Conservation (phyloP, 2,797 vertebrate genomes). For the Picus viridis region DNA sequence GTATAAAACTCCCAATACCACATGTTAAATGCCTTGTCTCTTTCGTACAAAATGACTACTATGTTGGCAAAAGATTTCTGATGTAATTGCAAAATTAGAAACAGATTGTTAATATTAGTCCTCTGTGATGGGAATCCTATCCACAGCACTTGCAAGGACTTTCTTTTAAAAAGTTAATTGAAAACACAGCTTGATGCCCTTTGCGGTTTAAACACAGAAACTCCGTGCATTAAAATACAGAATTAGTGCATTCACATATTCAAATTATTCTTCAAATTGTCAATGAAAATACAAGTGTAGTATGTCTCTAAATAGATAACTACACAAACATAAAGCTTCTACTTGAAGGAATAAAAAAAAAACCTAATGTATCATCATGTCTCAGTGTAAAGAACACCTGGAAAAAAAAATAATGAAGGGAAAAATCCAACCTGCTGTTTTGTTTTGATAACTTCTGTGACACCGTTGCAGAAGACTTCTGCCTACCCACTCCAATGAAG, state of each 20-base stretch:
- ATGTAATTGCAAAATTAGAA: conserved; percentile 13
- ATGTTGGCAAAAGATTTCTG: not conserved
- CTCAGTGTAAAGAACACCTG: not conserved
- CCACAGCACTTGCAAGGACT: conserved; percentile 28
- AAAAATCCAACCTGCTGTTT: not conserved
- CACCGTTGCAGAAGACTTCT: not conserved
- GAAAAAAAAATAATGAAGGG: not conserved
- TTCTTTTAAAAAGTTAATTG: conserved; percentile 57
- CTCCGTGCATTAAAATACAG: not conserved
- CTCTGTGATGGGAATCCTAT: conserved; percentile 41
- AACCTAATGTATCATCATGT: accelerated
- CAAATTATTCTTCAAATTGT: not conserved
- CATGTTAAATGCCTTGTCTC: not conserved
- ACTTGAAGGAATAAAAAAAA: not conserved
- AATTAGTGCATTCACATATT: not conserved
- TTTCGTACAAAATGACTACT: not conserved
- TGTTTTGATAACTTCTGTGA: not conserved
- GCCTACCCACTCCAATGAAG: not conserved
- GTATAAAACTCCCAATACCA: not conserved
- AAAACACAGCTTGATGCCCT: conserved; percentile 54
- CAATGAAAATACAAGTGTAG: not conserved
- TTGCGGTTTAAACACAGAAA: conserved; percentile 64
- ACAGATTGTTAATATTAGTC: conserved; percentile 34
- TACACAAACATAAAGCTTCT: not conserved
- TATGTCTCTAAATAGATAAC: not conserved